Evolutionary conservation across 2,888 invertebrate species (phyloP), one percentile per base, ranked within the genome.

Genomic region (Zygothrica quintamaculata): DNA sequence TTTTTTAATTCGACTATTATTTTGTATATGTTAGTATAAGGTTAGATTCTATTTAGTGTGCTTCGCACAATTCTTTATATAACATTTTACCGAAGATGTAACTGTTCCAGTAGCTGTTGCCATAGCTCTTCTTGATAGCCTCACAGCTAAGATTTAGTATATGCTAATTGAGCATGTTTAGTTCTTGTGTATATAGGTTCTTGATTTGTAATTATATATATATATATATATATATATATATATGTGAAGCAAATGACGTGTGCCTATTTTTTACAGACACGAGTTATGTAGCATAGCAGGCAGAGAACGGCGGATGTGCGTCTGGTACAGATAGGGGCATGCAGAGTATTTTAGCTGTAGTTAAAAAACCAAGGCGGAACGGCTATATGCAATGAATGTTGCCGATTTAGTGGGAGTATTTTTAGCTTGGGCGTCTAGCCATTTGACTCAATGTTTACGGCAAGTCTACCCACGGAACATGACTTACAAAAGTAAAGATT

Each of bases 361-460:
- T 18, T 34, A 26, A 26, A 11, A 22, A 22, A 22, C 18, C 18
- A 22, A 3, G 18, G 18, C 18, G 18, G 18, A 22, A 22, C 29
- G 9, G 26, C 1, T 22, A 2, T 42, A n/a, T 15, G 15, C 43
- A n/a, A 42, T 15, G 34, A 47, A 47, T 61, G 61, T 61, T 56
- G 61, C 71, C 75, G 62, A 60, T 62, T 39, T 56, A 52, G 60
- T 59, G 57, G 65, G 55, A 44, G 50, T 66, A 76, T 76, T 79
- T 74, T 71, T 74, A 74, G 76, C 71, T 42, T 51, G 74, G 59
- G 71, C 75, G 71, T 48, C 18, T 22, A 22, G 18, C 57, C 56
- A 58, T 70, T 70, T 75, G 74, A 73, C 60, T 60, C 53, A 59
- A 71, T 66, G 62, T 71, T 74, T 75, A 76, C 62, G 76, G 59